Base-by-base conservation (phyloP, 2,888 invertebrate genomes). In the Mylabris sibirica region DNA sequence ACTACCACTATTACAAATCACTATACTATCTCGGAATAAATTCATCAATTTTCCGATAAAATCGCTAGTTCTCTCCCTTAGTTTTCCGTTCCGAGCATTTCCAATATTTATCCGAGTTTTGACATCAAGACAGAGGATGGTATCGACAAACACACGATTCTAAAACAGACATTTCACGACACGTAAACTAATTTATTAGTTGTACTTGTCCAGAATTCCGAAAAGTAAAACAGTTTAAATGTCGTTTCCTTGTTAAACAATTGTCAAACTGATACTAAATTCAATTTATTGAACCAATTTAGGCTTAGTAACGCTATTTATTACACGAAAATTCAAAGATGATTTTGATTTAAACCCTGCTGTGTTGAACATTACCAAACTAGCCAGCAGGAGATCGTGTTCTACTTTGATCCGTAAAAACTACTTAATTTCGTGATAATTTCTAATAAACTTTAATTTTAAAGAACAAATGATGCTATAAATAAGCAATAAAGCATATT, bases 151-250 rank as follows among this genome's bases (percentile, higher is more conserved):
- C 41, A 17, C 41, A 44, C 49, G 20, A 49, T 20, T 20, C 49
- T 49, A 49, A 35, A n/a, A 41, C 44, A 66, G 66, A 57, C 67
- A 57, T 59, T 67, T 41, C 20, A 20, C 64, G 67, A 67, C 67
- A 67, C 63, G 53, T 66, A 64, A 69, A 71, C 68, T 71, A 71
- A 71, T 71, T 69, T 71, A 68, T 66, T 66, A 71, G 71, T 69
- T 71, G 60, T 68, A 66, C 68, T 66, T 53, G 71, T 68, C 66
- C 66, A 60, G 70, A 70, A 70, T 68, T 70, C 62, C 62, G 64
- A 49, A 60, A 70, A 67, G 62, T 34, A 65, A 61, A 70, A 68
- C 65, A 65, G 68, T 57, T 66, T 63, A 64, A 53, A 64, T 63
- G 60, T 30, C 38, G 57, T 20, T 62, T 62, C 38, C 62, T 20